These are phyloP conservation scores for Naso thynnoides DNA, from an alignment of 2,797 vertebrate genomes.

Conservation along the genomic window DNA sequence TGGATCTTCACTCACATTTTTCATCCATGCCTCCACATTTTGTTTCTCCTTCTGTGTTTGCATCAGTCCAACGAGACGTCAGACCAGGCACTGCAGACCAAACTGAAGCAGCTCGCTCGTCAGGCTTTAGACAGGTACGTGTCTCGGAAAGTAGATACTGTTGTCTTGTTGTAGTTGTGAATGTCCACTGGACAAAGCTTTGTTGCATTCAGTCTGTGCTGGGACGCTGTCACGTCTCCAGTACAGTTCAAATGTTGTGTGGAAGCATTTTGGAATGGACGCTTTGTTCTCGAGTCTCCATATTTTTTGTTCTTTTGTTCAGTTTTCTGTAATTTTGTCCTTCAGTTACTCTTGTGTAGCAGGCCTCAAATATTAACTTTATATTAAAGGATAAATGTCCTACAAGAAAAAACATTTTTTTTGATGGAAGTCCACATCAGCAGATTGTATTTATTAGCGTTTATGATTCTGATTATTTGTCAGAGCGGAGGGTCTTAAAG, in stretches of 20 bases:
- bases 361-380: too few relatives aligned
- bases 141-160: neutral
- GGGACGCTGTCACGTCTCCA: neutral
- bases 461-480: neutral
- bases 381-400: too few relatives aligned
- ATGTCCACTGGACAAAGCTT: neutral
- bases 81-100: constrained; percentile 91
- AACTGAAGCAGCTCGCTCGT: constrained; percentile 95
- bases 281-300: too few relatives aligned
- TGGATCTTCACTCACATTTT: neutral
- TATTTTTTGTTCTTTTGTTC: too few relatives aligned
- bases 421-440: too few relatives aligned
- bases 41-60: constrained; percentile 33
- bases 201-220: too few relatives aligned
- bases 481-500: constrained; percentile 96
- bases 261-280: neutral
- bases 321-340: neutral
- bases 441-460: too few relatives aligned
- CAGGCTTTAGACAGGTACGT: constrained; percentile 95
- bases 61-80: constrained; percentile 94
- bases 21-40: neutral
- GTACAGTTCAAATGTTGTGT: neutral
- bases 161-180: neutral
- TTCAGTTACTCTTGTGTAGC: neutral
- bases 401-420: too few relatives aligned